Evolutionary conservation across 2,888 invertebrate species (phyloP).

Genomic region (Ariolimax columbianus): DNA sequence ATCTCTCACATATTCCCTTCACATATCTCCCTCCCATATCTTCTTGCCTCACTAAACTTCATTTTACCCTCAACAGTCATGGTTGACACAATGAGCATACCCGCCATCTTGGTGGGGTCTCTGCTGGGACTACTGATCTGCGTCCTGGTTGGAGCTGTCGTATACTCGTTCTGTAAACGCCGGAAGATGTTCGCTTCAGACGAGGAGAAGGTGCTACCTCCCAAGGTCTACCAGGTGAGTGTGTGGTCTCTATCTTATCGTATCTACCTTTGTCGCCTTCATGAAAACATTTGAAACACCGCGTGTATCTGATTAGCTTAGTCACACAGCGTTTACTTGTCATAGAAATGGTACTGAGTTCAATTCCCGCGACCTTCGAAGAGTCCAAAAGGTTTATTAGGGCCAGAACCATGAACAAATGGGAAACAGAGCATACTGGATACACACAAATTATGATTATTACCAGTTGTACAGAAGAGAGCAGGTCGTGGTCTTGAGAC

Average conservation of each 20-base stretch:
- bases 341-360: too few species aligned
- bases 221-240: conserved; percentile 45
- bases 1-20: background rate
- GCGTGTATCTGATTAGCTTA: too few species aligned
- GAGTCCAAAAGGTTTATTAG: too few species aligned
- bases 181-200: conserved; percentile 47
- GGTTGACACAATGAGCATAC: conserved; percentile 41
- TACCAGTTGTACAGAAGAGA: too few species aligned
- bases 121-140: conserved; percentile 44
- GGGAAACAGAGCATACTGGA: too few species aligned
- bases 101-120: conserved; percentile 50
- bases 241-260: background rate
- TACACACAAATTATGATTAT: too few species aligned
- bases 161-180: conserved; percentile 39
- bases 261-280: background rate
- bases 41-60: background rate
- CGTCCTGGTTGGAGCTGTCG: conserved; percentile 40
- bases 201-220: conserved; percentile 13
- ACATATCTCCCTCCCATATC: too few species aligned
- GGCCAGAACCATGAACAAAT: too few species aligned
- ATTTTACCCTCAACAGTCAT: conserved; percentile 13
- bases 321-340: too few species aligned
- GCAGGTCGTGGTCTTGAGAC: too few species aligned
- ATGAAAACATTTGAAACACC: too few species aligned
- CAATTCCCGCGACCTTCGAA: too few species aligned